These are phyloP conservation scores for Phymanthus crucifer DNA, from an alignment of 92 coral and sea anemone species.

Conservation along the genomic window DNA sequence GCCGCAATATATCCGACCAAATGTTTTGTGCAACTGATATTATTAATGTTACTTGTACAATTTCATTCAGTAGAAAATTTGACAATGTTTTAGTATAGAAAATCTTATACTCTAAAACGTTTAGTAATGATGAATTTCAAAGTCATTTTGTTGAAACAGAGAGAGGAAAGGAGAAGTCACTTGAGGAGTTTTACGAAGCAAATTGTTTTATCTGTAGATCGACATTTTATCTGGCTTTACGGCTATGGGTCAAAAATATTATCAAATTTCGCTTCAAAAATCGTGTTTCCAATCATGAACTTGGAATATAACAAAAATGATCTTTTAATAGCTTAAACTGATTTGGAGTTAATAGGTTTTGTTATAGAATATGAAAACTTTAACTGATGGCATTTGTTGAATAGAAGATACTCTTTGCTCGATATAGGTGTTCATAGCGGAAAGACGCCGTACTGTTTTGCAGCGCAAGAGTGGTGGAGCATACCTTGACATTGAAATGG, in stretches of 20 bases:
- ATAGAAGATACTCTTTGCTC: too few relatives aligned
- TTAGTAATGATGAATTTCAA: background rate
- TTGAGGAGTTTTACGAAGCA: background rate
- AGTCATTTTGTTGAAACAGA: background rate
- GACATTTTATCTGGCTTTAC: background rate
- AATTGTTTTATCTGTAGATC: constrained; percentile 1
- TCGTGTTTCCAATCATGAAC: background rate
- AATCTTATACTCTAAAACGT: too few relatives aligned
- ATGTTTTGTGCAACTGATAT: background rate
- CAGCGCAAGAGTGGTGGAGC: too few relatives aligned
- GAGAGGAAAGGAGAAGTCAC: background rate
- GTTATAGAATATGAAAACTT: background rate
- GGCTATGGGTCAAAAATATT: background rate
- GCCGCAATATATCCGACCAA: background rate
- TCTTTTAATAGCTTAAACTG: background rate
- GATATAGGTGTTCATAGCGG: too few relatives aligned
- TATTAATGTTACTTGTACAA: background rate
- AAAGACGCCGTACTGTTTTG: too few relatives aligned
- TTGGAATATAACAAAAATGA: background rate
- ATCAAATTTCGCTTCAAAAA: background rate
- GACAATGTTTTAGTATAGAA: too few relatives aligned
- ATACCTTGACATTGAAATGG: background rate
- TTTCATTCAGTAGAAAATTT: too few relatives aligned
- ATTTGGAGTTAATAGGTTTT: background rate
- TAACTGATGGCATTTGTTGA: background rate